Evolutionary conservation across 2,797 vertebrate species (phyloP), one percentile per base, ranked within the genome.

Genomic region (Catharus ustulatus): DNA sequence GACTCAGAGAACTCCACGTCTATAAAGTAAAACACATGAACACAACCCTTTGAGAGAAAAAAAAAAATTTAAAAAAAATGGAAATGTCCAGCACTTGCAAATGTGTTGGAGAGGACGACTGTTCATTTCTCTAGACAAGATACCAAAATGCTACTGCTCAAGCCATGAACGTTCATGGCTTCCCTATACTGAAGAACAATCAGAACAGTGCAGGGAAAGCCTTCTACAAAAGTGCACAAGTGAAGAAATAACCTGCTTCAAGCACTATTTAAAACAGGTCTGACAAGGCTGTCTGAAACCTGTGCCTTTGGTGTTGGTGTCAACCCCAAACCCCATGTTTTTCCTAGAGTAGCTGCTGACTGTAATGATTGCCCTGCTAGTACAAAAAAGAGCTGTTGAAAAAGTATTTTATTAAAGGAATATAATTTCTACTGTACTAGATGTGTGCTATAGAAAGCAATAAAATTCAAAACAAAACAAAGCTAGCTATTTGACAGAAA

Each of bases 131-230:
- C 84, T 94, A 86, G 67, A 88, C 48, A 92, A 95, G 45, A 55
- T 40, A 91, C 68, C 91, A 90, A 93, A 96, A 94, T 61, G 52
- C 86, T 95, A 84, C 91, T 89, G 73, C 63, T 83, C 81, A 92
- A 96, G 77, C 64, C 88, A 69, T n/a, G 29, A 88, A 43, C 51
- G 83, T 79, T 89, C 92, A 89, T 43, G 63, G 76, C 49, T 92
- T 84, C 26, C 10, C 73, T 87, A n/a, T 69, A 78, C 11, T 36
- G 69, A 92, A 91, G 84, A 94, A 89, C 51, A 89, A 82, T 11
- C 43, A 90, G 87, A 30, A 80, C 62, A 58, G 63, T 40, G 34
- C 26, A 67, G 72, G 84, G 74, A 94, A 97, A 96, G 71, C 79
- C 83, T 95, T 93, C 96, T 81, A 81, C 67, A 91, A 54, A 29